Base-by-base conservation (phyloP, 30 jellyfish, hydroid and myxozoan species). In the Pseudorhiza aurosa region DNA sequence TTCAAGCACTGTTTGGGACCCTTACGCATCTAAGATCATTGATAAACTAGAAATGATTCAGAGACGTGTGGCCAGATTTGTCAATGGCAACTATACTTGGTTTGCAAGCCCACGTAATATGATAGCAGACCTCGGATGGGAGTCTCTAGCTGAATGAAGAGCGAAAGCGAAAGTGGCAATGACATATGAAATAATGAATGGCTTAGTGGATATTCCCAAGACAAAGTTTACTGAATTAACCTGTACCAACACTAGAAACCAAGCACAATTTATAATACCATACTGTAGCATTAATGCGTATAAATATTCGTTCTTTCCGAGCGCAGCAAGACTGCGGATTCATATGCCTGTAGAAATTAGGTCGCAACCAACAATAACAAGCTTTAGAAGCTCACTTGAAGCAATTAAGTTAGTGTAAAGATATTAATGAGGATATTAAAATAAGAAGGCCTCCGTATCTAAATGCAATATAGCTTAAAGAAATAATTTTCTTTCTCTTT, bases 1-100 rank as follows among this genome's bases (percentile, higher is more conserved):
- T 59, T 27, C 75, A 32, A 32, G 75, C 9, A 59, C 75, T 5
- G 49, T 32, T 57, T 59, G 58, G 75, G 75, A 25, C 75, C 75
- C 75, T 9, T 59, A 53, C 19, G 9, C 45, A 10, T 8, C 45
- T 5, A 27, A 59, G 21, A 27, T 8, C 25, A 59, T 32, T 25
- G 46, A 4, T 14, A 39, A 67, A 14, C 81, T 67, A 8, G 81
- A 67, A 30, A 33, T 15, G 81, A 36, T 67, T 5, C 81, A 67
- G 68, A 33, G 81, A 31, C 42, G 33, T 14, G 74, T 25, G 12
- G 81, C 75, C 18, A 26, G 75, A 10, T 59, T 59, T 32, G 50
- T 59, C 18, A 59, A 8, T 5, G 25, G 25, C 75, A 59, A 59
- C 75, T 59, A 32, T 18, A 26, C 7, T 4, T 4, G 75, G 18